Evolutionary conservation across 2,113 vertebrate genomes (phyloP), one percentile per base, ranked within the genome.

Genomic region (Pholis gunnellus): DNA sequence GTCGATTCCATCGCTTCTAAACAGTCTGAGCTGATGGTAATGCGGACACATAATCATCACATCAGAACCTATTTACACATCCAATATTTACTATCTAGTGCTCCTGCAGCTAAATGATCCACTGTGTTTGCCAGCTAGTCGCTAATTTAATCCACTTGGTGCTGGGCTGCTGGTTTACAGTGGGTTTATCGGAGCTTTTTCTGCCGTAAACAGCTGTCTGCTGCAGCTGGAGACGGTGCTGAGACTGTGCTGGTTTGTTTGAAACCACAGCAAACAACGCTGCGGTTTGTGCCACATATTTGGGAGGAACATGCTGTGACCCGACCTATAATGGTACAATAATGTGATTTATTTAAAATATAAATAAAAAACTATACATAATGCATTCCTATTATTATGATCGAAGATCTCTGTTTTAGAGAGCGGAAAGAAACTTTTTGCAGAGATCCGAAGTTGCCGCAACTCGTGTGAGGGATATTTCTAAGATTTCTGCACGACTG

Each of bases 21-120:
- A 44, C 44, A 36, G 17, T 14, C 25, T 31, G n/a, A 8, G 17
- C 42, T 59, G 50, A 60, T 6, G 31, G 4, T 38, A 65, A 65
- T 25, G 25, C 2, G 40, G 34, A 44, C 42, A 34, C 6, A 29
- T 29, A 46, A 40, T 52, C 8, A 72, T 38, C 18, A 60, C 25
- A 59, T 72, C 29, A 82, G 11, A 79, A 66, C 44, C 29, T 22
- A 13, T 52, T 82, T 44, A 46, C 17, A 59, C 22, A 73, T 27
- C 7, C n/a, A 29, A 14, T 68, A 34, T 68, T 68, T 29, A 59
- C 38, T 25, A 34, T n/a, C 36, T 13, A 17, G 6, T 42, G 10
- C 17, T 67, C 46, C 11, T 20, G 36, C 63, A 56, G 74, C 36
- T 57, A 67, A 57, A 34, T 25, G 18, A 20, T 46, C 75, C 36